These are phyloP conservation scores for Myrmecophaga tridactyla DNA, from an alignment of 2,113 vertebrate genomes.

Conservation along the genomic window DNA sequence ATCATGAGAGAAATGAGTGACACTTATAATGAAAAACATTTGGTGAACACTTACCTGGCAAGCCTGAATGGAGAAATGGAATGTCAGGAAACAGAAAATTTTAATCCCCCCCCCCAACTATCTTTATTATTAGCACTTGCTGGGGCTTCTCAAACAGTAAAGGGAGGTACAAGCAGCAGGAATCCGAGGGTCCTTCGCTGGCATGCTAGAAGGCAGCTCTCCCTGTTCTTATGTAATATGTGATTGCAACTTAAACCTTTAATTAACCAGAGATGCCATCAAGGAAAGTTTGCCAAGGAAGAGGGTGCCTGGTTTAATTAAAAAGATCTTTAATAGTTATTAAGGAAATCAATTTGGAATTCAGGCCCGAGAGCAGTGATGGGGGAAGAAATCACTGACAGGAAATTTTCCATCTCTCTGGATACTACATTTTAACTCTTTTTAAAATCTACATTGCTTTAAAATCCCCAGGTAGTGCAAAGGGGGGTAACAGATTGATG, in stretches of 20 bases:
- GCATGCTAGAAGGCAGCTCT: constrained; percentile 17
- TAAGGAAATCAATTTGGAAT: constrained; percentile 79
- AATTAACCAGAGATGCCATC: constrained; percentile 84
- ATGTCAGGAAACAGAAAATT: constrained; percentile 36
- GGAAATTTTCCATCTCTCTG: constrained; percentile 64
- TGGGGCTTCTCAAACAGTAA: background rate
- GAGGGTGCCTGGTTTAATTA: constrained; percentile 81
- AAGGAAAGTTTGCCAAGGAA: constrained; percentile 81
- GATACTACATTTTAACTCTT: constrained; percentile 72
- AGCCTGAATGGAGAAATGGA: constrained; percentile 48
- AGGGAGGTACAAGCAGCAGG: background rate
- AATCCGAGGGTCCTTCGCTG: constrained; percentile 54
- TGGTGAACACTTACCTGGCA: constrained; percentile 13
- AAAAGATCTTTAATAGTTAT: constrained; percentile 78
- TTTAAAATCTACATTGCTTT: constrained; percentile 21
- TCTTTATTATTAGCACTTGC: constrained; percentile 26
- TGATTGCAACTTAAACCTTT: constrained; percentile 83
- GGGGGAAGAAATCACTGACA: constrained; percentile 60
- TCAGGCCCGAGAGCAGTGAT: constrained; percentile 55
- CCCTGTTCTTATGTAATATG: constrained; percentile 68
- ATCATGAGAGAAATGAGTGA: constrained; percentile 46
- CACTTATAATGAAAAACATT: constrained; percentile 61
- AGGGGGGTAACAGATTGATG: background rate
- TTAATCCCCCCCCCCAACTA: background rate
- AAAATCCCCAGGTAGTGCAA: background rate